phyloP scores from a whole-genome alignment of 2,888 invertebrate genomes.

The Hermodice carunculata region DNA sequence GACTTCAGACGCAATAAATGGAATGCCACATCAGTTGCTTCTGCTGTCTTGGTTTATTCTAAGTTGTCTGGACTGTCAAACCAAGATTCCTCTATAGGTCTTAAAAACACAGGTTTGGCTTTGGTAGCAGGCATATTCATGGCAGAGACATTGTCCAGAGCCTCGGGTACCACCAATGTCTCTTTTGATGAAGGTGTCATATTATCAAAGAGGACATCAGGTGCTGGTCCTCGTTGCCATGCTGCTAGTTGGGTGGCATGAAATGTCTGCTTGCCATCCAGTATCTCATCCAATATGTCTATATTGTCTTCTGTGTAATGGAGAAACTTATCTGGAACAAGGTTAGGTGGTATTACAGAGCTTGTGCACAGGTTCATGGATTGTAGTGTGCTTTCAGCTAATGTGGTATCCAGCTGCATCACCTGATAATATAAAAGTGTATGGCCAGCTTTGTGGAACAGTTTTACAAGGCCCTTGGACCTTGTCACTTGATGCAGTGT shows the following conservation, averaged over 20 bases:
- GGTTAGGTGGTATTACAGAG: not conserved
- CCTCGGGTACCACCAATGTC: not conserved
- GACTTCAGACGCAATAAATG: not conserved
- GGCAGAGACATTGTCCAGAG: not conserved
- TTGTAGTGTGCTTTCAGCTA: too few relatives aligned
- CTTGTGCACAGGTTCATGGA: not conserved
- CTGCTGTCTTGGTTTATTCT: not conserved
- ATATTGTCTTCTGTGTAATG: constrained; percentile 14
- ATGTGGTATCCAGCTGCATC: not conserved
- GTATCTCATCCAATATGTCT: not conserved
- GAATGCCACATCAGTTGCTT: constrained; percentile 9
- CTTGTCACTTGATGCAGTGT: too few relatives aligned
- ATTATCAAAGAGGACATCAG: not conserved
- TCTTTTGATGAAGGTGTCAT: not conserved
- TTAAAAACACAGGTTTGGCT: not conserved
- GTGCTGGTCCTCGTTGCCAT: constrained; percentile 8
- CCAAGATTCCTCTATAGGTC: not conserved
- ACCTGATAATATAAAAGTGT: not conserved
- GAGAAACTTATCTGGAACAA: not conserved
- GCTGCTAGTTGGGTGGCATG: constrained; percentile 13
- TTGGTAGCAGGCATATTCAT: not conserved
- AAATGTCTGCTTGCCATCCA: constrained; percentile 6
- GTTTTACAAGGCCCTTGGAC: not conserved
- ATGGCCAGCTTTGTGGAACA: not conserved
- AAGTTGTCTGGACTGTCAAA: not conserved